These are phyloP conservation scores for Propithecus deckenii DNA, from an alignment of 2,797 vertebrate species.

Conservation along the genomic window DNA sequence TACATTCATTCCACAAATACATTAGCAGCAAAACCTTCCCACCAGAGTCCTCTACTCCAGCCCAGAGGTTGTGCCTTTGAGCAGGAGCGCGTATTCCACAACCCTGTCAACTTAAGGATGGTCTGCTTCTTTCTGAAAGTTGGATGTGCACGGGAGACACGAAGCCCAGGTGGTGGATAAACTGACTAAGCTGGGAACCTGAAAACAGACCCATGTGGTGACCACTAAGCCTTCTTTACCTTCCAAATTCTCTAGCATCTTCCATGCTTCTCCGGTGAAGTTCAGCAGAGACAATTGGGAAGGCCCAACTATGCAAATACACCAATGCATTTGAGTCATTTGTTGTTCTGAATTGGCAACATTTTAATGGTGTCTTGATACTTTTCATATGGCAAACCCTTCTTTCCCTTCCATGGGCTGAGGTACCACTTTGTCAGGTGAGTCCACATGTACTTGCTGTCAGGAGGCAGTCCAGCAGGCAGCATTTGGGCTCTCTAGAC, in stretches of 20 bases:
- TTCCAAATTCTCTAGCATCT: background rate
- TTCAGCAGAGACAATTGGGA: background rate
- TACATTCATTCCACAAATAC: conserved; percentile 86
- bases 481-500: background rate
- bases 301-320: background rate
- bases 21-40: conserved; percentile 85
- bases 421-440: background rate
- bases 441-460: background rate
- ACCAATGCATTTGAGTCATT: background rate
- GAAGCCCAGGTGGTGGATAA: background rate
- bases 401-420: background rate
- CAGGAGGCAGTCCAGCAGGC: background rate
- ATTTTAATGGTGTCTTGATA: background rate
- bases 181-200: background rate
- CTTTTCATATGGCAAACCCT: background rate
- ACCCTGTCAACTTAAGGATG: background rate
- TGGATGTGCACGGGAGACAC: background rate
- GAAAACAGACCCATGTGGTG: background rate
- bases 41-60: background rate
- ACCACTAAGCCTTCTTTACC: background rate
- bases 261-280: background rate
- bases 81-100: conserved; percentile 43
- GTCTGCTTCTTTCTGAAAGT: conserved; percentile 30
- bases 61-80: conserved; percentile 51
- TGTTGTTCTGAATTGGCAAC: background rate